phyloP scores from a whole-genome alignment of 2,113 vertebrate genomes.

The Megaleporinus macrocephalus region DNA sequence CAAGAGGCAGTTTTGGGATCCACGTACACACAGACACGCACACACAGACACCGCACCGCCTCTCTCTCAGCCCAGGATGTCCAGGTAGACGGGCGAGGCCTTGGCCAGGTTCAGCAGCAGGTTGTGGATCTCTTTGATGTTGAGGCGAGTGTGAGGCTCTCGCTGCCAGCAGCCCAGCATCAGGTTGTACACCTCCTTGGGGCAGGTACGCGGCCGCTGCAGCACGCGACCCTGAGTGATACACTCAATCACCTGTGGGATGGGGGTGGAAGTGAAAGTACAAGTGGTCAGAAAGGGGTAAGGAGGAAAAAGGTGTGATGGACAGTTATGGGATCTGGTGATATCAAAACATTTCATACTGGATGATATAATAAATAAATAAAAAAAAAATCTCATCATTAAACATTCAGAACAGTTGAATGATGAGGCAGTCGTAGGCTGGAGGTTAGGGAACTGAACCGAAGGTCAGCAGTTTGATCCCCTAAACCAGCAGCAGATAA shows the following conservation, averaged over 20 bases:
- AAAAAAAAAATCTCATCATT: no score
- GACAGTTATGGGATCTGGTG: no score
- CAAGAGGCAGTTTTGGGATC: constrained; percentile 69
- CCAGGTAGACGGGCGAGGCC: constrained; percentile 98
- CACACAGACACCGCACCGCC: constrained; percentile 33
- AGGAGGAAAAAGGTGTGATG: neutral
- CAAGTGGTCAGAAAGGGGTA: neutral
- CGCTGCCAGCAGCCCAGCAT: constrained; percentile 99
- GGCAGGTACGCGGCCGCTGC: constrained; percentile 95
- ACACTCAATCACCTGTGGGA: constrained; percentile 93
- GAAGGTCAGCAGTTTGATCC: no score
- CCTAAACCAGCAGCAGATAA: no score
- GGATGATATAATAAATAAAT: no score
- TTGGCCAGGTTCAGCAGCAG: constrained; percentile 97
- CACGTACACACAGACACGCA: constrained; percentile 65
- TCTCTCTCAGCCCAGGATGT: constrained; percentile 91
- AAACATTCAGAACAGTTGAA: no score
- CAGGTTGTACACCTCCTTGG: constrained; percentile 97
- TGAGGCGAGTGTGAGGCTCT: constrained; percentile 97
- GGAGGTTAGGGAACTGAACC: no score
- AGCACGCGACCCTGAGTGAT: constrained; percentile 98
- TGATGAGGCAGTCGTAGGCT: no score
- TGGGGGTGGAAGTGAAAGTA: neutral
- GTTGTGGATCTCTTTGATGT: constrained; percentile 95
- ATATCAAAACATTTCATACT: no score